Evolutionary conservation across 2,113 vertebrate genomes (phyloP).

Genomic region (Cathartes aura): DNA sequence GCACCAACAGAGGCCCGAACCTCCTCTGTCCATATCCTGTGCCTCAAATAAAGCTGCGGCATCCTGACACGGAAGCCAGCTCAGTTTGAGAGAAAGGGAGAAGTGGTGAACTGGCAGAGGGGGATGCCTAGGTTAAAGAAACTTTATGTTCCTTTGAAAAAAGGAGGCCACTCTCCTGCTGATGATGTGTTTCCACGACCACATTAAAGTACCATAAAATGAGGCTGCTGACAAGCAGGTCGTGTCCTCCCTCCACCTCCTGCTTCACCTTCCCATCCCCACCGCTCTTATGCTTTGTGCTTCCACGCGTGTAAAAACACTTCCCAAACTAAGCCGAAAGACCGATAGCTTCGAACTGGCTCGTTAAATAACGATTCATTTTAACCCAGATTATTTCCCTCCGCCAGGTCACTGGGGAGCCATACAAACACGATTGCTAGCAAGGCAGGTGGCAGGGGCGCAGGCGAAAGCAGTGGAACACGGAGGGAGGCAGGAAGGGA

Average conservation of each 20-base stretch:
- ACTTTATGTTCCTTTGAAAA: background rate
- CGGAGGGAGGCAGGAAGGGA: background rate
- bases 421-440: accelerated
- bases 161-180: background rate
- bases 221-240: background rate
- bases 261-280: background rate
- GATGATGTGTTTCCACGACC: background rate
- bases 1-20: background rate
- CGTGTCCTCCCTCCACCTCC: background rate
- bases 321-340: background rate
- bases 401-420: background rate
- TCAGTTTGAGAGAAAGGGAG: background rate
- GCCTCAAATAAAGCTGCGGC: background rate
- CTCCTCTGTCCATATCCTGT: background rate
- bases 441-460: background rate
- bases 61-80: background rate
- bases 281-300: accelerated
- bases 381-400: background rate
- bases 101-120: background rate
- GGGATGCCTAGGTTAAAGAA: background rate
- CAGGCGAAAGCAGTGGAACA: background rate
- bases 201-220: background rate
- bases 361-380: background rate
- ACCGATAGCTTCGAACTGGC: accelerated
- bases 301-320: accelerated